phyloP scores from a whole-genome alignment of 2,113 vertebrate genomes.

The Pimephales promelas region DNA sequence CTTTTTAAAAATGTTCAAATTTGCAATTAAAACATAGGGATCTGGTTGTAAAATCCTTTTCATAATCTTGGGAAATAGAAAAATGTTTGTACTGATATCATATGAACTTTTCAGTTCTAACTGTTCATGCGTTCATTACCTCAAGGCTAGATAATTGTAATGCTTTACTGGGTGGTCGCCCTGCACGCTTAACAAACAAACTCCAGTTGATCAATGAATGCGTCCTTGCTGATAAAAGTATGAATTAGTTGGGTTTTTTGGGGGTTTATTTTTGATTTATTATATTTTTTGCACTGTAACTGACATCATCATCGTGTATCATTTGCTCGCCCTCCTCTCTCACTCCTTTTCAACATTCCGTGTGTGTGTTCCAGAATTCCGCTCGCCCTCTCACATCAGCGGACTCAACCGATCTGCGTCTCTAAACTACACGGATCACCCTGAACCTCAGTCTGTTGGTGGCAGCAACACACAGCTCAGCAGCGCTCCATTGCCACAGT shows the following conservation, averaged over 20 bases:
- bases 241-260: no score
- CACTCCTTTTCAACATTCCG: neutral
- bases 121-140: no score
- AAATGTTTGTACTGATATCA: neutral
- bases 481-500: slow-evolving; percentile 72
- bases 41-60: no score
- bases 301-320: neutral
- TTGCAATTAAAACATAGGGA: no score
- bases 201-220: no score
- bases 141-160: no score
- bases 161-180: no score
- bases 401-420: slow-evolving; percentile 87
- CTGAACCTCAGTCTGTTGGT: slow-evolving; percentile 73
- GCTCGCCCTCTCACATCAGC: slow-evolving; percentile 82
- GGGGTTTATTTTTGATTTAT: no score
- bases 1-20: no score
- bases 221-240: no score
- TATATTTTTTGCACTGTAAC: no score
- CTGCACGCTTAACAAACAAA: no score
- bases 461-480: slow-evolving; percentile 87
- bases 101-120: neutral
- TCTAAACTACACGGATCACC: slow-evolving; percentile 81
- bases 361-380: slow-evolving; percentile 76
- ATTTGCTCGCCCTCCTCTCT: neutral
- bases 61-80: neutral